These are phyloP conservation scores for Cossypha niveicapilla DNA, from an alignment of 2,797 vertebrate genomes.

Conservation along the genomic window DNA sequence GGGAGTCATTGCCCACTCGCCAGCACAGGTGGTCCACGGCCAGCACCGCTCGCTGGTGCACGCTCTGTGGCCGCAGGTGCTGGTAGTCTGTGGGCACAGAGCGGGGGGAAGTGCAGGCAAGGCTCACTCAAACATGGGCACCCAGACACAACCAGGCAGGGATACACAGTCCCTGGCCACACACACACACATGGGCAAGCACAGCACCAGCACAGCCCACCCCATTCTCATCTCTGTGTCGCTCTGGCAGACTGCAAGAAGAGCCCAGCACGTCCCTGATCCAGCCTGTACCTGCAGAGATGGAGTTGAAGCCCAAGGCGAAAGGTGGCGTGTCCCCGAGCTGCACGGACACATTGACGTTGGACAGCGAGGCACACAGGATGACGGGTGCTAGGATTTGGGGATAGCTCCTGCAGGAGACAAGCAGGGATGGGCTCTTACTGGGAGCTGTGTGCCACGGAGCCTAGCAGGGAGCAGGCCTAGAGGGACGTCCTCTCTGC, in stretches of 20 bases:
- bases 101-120: fast-evolving
- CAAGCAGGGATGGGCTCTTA: not conserved
- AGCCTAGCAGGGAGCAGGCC: not conserved
- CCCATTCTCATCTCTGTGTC: not conserved
- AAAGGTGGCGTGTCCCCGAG: conserved; percentile 94
- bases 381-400: conserved; percentile 88
- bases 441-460: fast-evolving
- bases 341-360: conserved; percentile 91
- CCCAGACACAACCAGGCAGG: not conserved
- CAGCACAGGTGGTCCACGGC: conserved; percentile 93
- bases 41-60: conserved; percentile 85
- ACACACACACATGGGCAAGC: not conserved
- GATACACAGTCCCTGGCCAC: not conserved
- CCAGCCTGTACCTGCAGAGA: conserved; percentile 80
- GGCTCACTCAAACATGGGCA: not conserved
- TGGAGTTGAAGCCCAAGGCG: conserved; percentile 90
- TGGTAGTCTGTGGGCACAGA: conserved; percentile 73
- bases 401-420: conserved; percentile 77
- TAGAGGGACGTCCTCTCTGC: not conserved
- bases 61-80: conserved; percentile 78
- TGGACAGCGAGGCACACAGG: conserved; percentile 86
- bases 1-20: conserved; percentile 95
- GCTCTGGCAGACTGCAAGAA: not conserved
- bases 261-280: not conserved
- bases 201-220: fast-evolving